These are phyloP conservation scores for Drepana arcuata DNA, from an alignment of 1,140 invertebrate genomes.

Conservation along the genomic window DNA sequence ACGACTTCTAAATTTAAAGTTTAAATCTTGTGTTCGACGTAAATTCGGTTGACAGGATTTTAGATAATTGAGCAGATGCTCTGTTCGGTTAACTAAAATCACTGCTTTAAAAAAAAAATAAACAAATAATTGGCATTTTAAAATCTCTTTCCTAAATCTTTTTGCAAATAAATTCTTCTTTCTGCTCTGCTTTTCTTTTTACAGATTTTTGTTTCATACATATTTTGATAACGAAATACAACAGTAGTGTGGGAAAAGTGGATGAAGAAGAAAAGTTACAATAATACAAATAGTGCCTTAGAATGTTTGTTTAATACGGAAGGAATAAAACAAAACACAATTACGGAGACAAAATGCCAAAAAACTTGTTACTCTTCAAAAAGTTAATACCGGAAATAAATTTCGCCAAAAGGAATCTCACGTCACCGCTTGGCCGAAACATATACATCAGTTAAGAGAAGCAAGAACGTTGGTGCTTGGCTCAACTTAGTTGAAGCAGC, in stretches of 20 bases:
- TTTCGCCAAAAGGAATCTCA: conserved; percentile 65
- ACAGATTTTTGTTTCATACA: conserved; percentile 42
- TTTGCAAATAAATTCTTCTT: conserved; percentile 43
- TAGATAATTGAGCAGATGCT: conserved; percentile 44
- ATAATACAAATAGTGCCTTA: conserved; percentile 63
- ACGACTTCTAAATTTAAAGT: conserved; percentile 25
- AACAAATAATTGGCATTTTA: conserved; percentile 21
- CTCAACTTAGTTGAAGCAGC: conserved; percentile 52
- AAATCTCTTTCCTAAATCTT: conserved; percentile 9
- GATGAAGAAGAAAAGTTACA: conserved; percentile 55
- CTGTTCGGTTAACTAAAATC: conserved; percentile 51
- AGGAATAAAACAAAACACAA: conserved; percentile 36
- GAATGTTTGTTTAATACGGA: conserved; percentile 44
- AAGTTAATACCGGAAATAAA: conserved; percentile 67
- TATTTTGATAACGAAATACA: conserved; percentile 24
- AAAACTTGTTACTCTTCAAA: conserved; percentile 64
- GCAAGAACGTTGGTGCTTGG: too few species aligned
- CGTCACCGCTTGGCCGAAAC: conserved; percentile 52
- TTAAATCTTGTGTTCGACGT: conserved; percentile 25
- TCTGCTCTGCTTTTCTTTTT: conserved; percentile 56
- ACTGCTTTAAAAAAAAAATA: conserved; percentile 13
- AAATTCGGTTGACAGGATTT: conserved; percentile 39
- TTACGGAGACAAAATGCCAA: conserved; percentile 68
- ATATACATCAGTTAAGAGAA: conserved; percentile 66
- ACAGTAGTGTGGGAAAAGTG: conserved; percentile 33